Conservation (phyloP, 2,797 vertebrate species). For the Cossypha dichroa region DNA sequence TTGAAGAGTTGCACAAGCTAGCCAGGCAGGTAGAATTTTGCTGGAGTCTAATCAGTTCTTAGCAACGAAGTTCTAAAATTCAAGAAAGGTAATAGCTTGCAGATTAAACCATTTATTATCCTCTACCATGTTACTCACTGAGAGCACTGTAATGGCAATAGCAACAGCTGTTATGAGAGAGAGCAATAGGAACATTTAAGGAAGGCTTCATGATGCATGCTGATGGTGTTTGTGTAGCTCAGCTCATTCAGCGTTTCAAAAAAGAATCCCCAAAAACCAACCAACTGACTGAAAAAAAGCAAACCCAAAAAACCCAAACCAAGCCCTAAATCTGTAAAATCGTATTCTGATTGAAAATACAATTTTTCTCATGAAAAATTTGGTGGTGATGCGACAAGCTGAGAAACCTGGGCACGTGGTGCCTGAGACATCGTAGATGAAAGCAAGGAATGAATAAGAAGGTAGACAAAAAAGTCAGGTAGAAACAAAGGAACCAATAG, state of each 20-base stretch:
- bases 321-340: not conserved
- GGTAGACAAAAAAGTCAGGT: not conserved
- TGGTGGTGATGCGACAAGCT: not conserved
- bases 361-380: not conserved
- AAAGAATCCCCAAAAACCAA: not conserved
- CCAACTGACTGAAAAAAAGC: not conserved
- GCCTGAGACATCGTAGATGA: not conserved
- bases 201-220: not conserved
- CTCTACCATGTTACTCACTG: not conserved
- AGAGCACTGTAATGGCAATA: not conserved
- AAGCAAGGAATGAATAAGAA: not conserved
- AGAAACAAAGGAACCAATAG: not conserved
- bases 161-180: not conserved
- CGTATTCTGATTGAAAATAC: not conserved
- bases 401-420: not conserved
- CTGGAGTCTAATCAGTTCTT: not conserved
- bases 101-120: not conserved
- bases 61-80: not conserved
- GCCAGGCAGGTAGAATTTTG: not conserved
- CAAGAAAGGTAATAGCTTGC: not conserved
- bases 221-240: not conserved
- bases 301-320: fast-evolving
- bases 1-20: not conserved
- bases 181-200: not conserved
- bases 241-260: not conserved